phyloP scores from a whole-genome alignment of 2,113 vertebrate genomes.

The Siniperca chuatsi region DNA sequence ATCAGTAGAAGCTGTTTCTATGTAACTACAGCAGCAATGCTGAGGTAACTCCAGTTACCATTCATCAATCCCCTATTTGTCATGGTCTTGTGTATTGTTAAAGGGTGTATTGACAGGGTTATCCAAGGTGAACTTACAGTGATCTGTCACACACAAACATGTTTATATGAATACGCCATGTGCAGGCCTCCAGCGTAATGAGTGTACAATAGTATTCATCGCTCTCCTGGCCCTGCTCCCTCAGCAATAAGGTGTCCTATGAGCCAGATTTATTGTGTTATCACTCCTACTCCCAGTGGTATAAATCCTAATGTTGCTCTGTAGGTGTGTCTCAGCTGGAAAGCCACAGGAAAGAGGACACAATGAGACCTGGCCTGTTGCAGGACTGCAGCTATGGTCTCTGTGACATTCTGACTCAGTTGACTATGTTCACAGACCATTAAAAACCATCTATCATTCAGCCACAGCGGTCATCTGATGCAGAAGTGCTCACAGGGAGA shows the following conservation, averaged over 20 bases:
- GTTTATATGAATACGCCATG: slow-evolving; percentile 39
- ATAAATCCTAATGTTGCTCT: slow-evolving; percentile 47
- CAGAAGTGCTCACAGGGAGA: slow-evolving; percentile 9
- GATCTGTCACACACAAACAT: slow-evolving; percentile 36
- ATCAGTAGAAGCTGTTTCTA: background rate
- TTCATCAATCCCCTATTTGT: background rate
- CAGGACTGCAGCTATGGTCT: slow-evolving; percentile 17
- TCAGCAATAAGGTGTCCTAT: slow-evolving; percentile 43
- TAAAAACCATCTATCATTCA: slow-evolving; percentile 53
- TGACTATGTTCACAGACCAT: slow-evolving; percentile 36
- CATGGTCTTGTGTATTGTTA: background rate
- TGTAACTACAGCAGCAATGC: background rate
- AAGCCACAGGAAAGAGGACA: slow-evolving; percentile 7
- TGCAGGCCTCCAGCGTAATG: slow-evolving; percentile 27
- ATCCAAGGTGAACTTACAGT: background rate
- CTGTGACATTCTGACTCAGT: slow-evolving; percentile 27
- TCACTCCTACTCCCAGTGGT: slow-evolving; percentile 29
- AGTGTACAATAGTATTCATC: slow-evolving; percentile 25
- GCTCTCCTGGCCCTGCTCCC: slow-evolving; percentile 32
- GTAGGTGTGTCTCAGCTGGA: slow-evolving; percentile 22
- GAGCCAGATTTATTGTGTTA: slow-evolving; percentile 44
- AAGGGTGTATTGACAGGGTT: background rate
- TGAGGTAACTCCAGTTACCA: background rate
- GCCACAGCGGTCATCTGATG: slow-evolving; percentile 29
- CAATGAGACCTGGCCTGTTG: slow-evolving; percentile 26